Base-by-base conservation (phyloP, 2,888 invertebrate genomes). In the Orthonevra nobilis region DNA sequence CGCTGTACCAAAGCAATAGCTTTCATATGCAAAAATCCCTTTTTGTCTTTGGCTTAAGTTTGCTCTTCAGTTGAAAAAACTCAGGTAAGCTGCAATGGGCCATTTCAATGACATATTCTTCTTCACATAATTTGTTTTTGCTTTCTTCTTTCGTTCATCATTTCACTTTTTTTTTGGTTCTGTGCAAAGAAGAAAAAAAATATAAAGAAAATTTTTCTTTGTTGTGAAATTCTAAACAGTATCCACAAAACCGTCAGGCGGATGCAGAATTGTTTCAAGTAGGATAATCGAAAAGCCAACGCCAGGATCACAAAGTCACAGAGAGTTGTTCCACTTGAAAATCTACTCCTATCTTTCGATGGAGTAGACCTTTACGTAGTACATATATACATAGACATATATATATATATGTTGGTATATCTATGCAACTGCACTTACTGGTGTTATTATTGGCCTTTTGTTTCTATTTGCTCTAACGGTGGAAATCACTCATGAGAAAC, bases 281-380 rank as follows among this genome's bases (percentile, higher is more conserved):
- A 63, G 75, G 69, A 75, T 75, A 75, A 69, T 75, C 69, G 69
- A 69, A 58, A 75, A 75, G 75, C 75, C 69, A 75, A 75, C 75
- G 56, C 75, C 69, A 44, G 69, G 56, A 54, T 69, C 74, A 68
- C 46, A 68, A 74, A 68, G 68, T 68, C 68, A 68, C 68, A 58
- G 69, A 75, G 69, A n/a, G 69, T 40, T 69, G 58, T 61, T 75
- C 46, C 69, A 69, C 75, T 75, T 69, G 56, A 63, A 68, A 68
- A 68, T 68, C 46, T 38, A 30, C 56, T 56, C 19, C 66, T 20
- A 56, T 56, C 19, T 56, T 58, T 54, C 42, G 32, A 42, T 15
- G 32, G 42, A 52, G n/a, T n/a, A n/a, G n/a, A n/a, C n/a, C n/a
- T n/a, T n/a, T n/a, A n/a, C n/a, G n/a, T n/a, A n/a, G n/a, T 34